Evolutionary conservation across 2,888 invertebrate species (phyloP).

Genomic region (Bugulina stolonifera): DNA sequence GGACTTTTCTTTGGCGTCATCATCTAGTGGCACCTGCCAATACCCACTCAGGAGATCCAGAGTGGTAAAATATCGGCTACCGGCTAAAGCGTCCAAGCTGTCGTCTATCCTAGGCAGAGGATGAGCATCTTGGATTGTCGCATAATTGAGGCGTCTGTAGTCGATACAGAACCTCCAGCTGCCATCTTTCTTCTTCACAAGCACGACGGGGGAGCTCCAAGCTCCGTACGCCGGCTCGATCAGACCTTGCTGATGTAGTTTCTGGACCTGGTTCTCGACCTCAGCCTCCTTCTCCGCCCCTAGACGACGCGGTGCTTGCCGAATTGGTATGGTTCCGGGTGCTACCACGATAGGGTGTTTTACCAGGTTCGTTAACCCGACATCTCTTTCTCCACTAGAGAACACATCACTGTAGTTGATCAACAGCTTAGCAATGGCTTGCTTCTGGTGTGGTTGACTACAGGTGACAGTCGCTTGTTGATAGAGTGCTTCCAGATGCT

Average conservation of each 20-base stretch:
- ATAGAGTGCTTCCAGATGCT: too few species aligned
- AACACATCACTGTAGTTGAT: neutral
- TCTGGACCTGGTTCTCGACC: neutral
- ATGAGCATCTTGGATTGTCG: conserved; percentile 31
- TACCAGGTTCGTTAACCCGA: neutral
- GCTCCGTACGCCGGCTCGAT: neutral
- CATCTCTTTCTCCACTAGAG: neutral
- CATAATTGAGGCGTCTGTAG: conserved; percentile 30
- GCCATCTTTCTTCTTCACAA: neutral
- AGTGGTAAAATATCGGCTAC: conserved; percentile 31
- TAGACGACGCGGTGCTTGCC: neutral
- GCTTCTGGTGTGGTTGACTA: too few species aligned
- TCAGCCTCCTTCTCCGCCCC: neutral
- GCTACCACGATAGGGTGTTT: neutral
- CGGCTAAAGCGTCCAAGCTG: conserved; percentile 31
- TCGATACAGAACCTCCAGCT: conserved; percentile 30
- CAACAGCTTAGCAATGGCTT: neutral
- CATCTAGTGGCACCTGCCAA: conserved; percentile 33
- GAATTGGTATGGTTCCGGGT: neutral
- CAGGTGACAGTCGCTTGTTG: too few species aligned
- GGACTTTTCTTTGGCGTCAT: conserved; percentile 31
- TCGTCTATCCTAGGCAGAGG: conserved; percentile 30
- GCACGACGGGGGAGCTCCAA: neutral
- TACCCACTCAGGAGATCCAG: conserved; percentile 33
- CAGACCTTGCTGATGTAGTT: neutral